Evolutionary conservation across 2,888 invertebrate genomes (phyloP).

Genomic region (Selenia dentaria): DNA sequence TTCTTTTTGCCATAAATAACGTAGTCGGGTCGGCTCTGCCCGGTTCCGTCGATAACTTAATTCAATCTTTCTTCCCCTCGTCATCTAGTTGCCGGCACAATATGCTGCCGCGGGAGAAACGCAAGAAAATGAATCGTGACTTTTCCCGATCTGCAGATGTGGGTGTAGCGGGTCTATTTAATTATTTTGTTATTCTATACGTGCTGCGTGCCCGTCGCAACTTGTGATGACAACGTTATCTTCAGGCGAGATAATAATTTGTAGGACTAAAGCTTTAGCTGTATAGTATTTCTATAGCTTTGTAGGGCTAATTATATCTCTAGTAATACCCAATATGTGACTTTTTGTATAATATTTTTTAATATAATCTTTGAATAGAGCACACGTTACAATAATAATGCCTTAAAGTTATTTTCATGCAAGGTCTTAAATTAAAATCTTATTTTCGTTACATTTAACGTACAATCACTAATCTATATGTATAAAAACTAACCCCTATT

Average conservation of each 20-base stretch:
- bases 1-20: slow-evolving; percentile 71
- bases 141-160: slow-evolving; percentile 42
- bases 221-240: slow-evolving; percentile 3
- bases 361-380: too few species aligned
- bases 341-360: too few species aligned
- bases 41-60: slow-evolving; percentile 72
- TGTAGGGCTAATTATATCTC: too few species aligned
- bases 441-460: too few species aligned
- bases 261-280: too few species aligned
- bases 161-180: slow-evolving; percentile 19
- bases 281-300: too few species aligned
- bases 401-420: too few species aligned
- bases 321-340: too few species aligned
- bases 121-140: slow-evolving; percentile 58
- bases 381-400: too few species aligned
- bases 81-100: slow-evolving; percentile 56
- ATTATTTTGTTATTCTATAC: slow-evolving; percentile 29
- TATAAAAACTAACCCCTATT: too few species aligned
- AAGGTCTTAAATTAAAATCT: too few species aligned
- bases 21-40: slow-evolving; percentile 50
- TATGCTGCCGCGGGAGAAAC: slow-evolving; percentile 59
- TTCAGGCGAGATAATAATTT: not conserved
- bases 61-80: slow-evolving; percentile 76
- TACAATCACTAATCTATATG: too few species aligned
- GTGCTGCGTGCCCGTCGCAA: not conserved